phyloP scores from a whole-genome alignment of 2,888 invertebrate genomes.

The Hetaerina titia region DNA sequence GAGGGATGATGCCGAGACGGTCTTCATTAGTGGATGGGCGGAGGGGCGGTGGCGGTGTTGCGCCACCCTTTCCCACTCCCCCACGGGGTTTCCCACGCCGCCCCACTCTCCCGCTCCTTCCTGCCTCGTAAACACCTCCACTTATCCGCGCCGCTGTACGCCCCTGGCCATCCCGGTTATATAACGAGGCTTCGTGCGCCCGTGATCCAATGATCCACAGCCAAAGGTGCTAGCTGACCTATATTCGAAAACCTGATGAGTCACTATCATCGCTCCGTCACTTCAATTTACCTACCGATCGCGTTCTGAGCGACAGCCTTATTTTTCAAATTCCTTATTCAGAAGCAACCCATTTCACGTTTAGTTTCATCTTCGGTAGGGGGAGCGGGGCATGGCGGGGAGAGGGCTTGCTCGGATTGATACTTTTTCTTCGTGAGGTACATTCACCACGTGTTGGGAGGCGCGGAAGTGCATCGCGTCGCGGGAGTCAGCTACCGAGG shows the following conservation, averaged over 20 bases:
- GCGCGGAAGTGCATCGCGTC: not conserved
- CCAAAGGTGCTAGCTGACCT: slow-evolving; percentile 56
- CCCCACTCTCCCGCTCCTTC: not conserved
- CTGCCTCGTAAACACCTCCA: slow-evolving; percentile 44
- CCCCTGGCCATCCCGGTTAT: slow-evolving; percentile 60
- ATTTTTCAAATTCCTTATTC: not conserved
- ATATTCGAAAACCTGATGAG: slow-evolving; percentile 51
- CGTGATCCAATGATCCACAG: slow-evolving; percentile 63
- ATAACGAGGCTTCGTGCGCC: slow-evolving; percentile 52
- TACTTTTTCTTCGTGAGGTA: not conserved
- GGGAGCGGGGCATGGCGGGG: not conserved
- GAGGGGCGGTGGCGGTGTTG: not conserved
- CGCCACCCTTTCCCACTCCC: not conserved
- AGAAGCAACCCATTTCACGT: not conserved
- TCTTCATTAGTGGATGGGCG: not conserved
- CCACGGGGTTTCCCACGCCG: not conserved
- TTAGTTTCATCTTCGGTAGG: not conserved
- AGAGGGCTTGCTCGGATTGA: not conserved
- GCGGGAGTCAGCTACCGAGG: not conserved
- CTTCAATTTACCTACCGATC: slow-evolving; percentile 32
- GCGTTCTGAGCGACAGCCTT: not conserved
- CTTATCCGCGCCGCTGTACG: slow-evolving; percentile 7
- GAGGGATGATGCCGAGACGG: not conserved
- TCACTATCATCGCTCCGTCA: slow-evolving; percentile 35
- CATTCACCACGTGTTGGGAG: not conserved